These are phyloP conservation scores for Elephantulus edwardii DNA, from an alignment of 2,113 vertebrate genomes.

Conservation along the genomic window DNA sequence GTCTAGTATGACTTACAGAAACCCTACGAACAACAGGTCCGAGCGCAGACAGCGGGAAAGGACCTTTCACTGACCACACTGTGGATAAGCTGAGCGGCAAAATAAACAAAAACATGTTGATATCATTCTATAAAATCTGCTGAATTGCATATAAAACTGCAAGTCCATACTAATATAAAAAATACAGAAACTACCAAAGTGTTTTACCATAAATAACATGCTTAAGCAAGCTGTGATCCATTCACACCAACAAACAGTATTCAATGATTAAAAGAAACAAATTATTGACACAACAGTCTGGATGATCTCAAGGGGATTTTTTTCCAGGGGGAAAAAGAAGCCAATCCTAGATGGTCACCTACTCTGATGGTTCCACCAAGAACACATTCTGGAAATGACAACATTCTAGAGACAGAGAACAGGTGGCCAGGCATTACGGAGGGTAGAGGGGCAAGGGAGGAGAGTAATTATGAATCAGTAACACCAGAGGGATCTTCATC, in stretches of 20 bases:
- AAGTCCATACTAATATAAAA: neutral
- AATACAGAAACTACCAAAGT: neutral
- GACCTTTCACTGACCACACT: neutral
- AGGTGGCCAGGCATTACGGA: too few relatives aligned
- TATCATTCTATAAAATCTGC: neutral
- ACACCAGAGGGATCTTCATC: neutral
- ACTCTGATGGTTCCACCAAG: neutral
- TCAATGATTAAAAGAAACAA: neutral
- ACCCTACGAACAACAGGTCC: too few relatives aligned
- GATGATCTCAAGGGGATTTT: neutral
- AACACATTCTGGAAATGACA: neutral
- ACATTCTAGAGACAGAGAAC: neutral
- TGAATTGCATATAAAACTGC: constrained; percentile 5
- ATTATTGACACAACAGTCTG: neutral
- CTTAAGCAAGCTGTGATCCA: neutral
- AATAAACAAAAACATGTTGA: neutral
- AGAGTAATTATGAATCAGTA: neutral
- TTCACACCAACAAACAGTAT: neutral
- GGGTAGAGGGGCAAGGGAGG: neutral
- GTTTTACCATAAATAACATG: neutral
- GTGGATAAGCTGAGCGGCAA: neutral
- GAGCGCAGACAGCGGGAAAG: too few relatives aligned
- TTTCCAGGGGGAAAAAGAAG: neutral
- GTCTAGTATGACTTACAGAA: too few relatives aligned
- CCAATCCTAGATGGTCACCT: neutral